Evolutionary conservation across 1,140 invertebrate species (phyloP).

Genomic region (Zaprionus taronus): DNA sequence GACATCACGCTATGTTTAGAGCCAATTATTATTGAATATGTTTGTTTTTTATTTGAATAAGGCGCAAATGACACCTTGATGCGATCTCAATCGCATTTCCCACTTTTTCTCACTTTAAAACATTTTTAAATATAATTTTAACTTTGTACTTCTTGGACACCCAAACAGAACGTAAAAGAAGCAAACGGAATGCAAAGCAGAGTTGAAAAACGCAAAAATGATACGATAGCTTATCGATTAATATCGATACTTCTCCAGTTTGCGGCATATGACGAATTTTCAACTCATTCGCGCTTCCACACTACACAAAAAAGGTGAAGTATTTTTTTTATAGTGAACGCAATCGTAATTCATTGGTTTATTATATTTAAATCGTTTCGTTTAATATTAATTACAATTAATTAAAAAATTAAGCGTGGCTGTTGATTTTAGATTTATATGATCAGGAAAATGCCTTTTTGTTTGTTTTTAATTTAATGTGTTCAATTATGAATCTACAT

Average conservation of each 20-base stretch:
- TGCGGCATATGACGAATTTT: constrained; percentile 5
- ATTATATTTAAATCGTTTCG: constrained; percentile 78
- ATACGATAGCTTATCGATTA: constrained; percentile 27
- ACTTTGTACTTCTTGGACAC: constrained; percentile 32
- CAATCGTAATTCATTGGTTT: constrained; percentile 69
- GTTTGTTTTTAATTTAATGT: constrained; percentile 66
- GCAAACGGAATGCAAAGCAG: constrained; percentile 25
- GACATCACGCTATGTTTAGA: constrained; percentile 63
- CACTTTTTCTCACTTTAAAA: constrained; percentile 22
- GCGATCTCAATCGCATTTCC: constrained; percentile 11
- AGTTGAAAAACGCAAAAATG: constrained; percentile 31
- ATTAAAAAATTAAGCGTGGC: constrained; percentile 80
- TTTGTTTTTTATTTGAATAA: constrained; percentile 10
- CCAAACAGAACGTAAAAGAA: constrained; percentile 44
- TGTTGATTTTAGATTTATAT: constrained; percentile 77
- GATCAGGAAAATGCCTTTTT: constrained; percentile 74
- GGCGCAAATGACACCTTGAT: constrained; percentile 6
- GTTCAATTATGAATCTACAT: constrained; percentile 57
- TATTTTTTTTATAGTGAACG: constrained; percentile 14
- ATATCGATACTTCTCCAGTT: constrained; percentile 6
- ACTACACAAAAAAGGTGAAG: neutral
- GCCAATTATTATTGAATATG: constrained; percentile 14
- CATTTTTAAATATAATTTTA: constrained; percentile 23
- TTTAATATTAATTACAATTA: constrained; percentile 81
- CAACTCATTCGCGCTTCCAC: neutral